Percentiles rank a stretch among this genome's conserved stretches.
phyloP scores from a whole-genome alignment of 2,113 vertebrate species.

The Telmatochromis brichardi region DNA sequence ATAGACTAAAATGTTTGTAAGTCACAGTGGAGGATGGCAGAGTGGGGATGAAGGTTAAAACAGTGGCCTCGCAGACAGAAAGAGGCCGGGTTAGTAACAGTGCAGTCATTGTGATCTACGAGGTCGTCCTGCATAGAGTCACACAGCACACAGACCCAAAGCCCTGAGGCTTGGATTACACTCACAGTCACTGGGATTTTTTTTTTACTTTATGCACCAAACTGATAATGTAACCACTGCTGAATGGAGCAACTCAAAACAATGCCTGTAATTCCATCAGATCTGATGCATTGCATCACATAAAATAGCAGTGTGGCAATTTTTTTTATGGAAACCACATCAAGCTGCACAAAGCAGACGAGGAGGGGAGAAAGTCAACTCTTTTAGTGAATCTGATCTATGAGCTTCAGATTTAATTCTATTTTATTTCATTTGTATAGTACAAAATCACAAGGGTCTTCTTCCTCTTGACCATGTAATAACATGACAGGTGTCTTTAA shows the following conservation, averaged over 20 bases:
- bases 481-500: background rate
- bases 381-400: background rate
- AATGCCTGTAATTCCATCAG: background rate
- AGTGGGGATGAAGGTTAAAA: background rate
- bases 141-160: background rate
- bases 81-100: background rate
- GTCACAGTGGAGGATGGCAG: background rate
- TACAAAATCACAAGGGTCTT: background rate
- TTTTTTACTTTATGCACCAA: background rate
- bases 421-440: background rate
- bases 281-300: background rate
- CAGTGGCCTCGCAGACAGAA: background rate
- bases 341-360: background rate
- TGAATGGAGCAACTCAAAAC: background rate
- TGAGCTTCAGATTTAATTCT: background rate
- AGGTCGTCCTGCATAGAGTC: background rate
- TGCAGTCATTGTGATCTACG: constrained; percentile 8
- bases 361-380: background rate
- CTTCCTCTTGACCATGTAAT: background rate
- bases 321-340: background rate
- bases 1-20: constrained; percentile 9
- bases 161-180: background rate
- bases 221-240: background rate
- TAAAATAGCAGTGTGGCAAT: background rate
- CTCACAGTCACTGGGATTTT: background rate